A percentile compares a stretch with the other conserved stretches of the same genome.
Evolutionary conservation across 2,797 vertebrate genomes (phyloP).

Genomic region (Antennarius maculatus): DNA sequence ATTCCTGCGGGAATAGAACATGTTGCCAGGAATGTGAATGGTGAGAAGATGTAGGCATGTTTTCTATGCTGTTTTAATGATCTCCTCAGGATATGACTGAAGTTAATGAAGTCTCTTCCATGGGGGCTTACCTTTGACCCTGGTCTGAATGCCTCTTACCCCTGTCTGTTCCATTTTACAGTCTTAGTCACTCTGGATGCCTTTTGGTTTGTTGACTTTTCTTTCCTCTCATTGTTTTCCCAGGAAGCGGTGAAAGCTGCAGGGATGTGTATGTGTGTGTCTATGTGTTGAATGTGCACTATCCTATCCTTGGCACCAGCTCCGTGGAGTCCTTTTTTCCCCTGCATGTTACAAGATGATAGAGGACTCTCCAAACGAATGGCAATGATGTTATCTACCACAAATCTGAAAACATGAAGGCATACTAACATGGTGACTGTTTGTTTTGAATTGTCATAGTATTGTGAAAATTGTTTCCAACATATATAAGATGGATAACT

Average conservation of each 20-base stretch:
- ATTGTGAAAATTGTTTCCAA: slow-evolving; percentile 64
- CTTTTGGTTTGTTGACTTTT: slow-evolving; percentile 80
- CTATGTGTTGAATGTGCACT: slow-evolving; percentile 51
- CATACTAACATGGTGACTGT: slow-evolving; percentile 64
- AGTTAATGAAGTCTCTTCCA: slow-evolving; percentile 75
- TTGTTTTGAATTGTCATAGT: slow-evolving; percentile 69
- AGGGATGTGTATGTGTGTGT: slow-evolving; percentile 41
- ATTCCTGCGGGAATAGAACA: slow-evolving; percentile 44
- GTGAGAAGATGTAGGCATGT: slow-evolving; percentile 41
- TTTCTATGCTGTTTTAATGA: slow-evolving; percentile 71
- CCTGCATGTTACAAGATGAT: slow-evolving; percentile 63
- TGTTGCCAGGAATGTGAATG: slow-evolving; percentile 55
- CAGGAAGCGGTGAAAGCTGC: slow-evolving; percentile 80
- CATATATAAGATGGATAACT: slow-evolving; percentile 61
- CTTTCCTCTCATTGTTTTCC: slow-evolving; percentile 82
- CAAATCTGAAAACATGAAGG: slow-evolving; percentile 65
- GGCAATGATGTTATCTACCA: slow-evolving; percentile 62
- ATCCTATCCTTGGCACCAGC: slow-evolving; percentile 56
- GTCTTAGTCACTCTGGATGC: slow-evolving; percentile 68
- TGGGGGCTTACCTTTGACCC: slow-evolving; percentile 72
- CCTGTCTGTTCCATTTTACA: slow-evolving; percentile 71
- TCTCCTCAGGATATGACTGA: slow-evolving; percentile 73
- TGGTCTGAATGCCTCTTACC: slow-evolving; percentile 60
- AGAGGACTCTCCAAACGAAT: slow-evolving; percentile 52
- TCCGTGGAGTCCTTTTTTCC: slow-evolving; percentile 52